Evolutionary conservation across 1,140 invertebrate species (phyloP), one percentile per base, ranked within the genome.

Genomic region (Yoshiicerus persimilis): DNA sequence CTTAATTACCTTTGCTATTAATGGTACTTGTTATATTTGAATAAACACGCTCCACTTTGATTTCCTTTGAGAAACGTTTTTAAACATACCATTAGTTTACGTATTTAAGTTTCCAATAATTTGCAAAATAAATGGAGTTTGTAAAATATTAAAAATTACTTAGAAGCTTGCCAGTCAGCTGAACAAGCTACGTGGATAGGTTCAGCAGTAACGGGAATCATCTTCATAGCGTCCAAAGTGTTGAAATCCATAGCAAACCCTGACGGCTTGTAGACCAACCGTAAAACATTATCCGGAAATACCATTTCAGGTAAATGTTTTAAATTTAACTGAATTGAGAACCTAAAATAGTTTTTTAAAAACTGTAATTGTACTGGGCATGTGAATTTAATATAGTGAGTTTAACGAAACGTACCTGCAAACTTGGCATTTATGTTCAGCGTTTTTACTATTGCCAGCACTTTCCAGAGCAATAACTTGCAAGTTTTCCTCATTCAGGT

Each of bases 261-360:
- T 92, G 93, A 93, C 11, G 87, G 70, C 87, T 94, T 93, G 92
- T 97, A 96, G 80, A 93, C 92, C 3, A 98, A 91, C 56, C 92
- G 93, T 13, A 99, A 93, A 89, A 95, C 92, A 92, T 98, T 99
- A 90, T 97, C 96, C 27, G 97, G 97, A 94, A 99, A 99, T 23
- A 99, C 96, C 98, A 99, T 99, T 92, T 99, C 98, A 23, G 98
- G 98, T 90, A 99, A 56, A 62, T 98, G 97, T 47, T 97, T 97
- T 90, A 99, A 93, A 89, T 95, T 93, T 75, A 99, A 92, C 27
- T 95, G 41, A 10, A 36, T 34, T n/a, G 56, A 20, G 38, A 87
- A 91, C 30, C 90, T 91, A 47, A 13, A 77, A 64, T 38, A 20
- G 10, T 77, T 70, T 20, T 38, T 75, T 84, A 70, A 85, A 13